phyloP scores from a whole-genome alignment of 35 echinoderm and acorn worm species.

The Stichopus chloronotus region DNA sequence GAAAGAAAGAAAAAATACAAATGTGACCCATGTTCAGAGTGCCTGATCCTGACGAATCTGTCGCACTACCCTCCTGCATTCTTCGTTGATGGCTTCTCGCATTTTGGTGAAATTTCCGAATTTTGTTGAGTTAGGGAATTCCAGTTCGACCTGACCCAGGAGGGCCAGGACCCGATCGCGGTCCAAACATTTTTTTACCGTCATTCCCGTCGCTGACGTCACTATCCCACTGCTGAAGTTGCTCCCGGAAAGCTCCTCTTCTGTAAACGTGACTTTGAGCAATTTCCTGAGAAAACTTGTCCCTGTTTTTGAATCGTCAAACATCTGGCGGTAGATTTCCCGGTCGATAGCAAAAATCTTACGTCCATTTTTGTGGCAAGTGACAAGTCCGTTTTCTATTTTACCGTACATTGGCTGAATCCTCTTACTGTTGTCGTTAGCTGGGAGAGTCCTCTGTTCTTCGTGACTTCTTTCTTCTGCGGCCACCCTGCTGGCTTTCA shows the following conservation, averaged over 20 bases:
- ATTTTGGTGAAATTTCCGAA: background rate
- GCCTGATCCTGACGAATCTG: background rate
- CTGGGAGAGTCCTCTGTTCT: background rate
- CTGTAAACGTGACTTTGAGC: background rate
- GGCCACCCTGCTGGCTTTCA: background rate
- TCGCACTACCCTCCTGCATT: background rate
- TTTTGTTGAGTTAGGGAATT: background rate
- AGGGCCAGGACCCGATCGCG: background rate
- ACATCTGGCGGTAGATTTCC: background rate
- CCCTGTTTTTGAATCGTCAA: background rate
- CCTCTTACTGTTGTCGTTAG: background rate
- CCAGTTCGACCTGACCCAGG: background rate
- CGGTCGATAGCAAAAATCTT: background rate
- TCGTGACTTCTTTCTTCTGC: background rate
- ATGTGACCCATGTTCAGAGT: too few relatives aligned
- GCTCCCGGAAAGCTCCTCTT: background rate
- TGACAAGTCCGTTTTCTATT: background rate
- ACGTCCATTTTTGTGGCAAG: background rate
- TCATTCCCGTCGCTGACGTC: background rate
- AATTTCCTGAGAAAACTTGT: background rate
- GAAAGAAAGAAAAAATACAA: too few relatives aligned
- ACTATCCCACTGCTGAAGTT: background rate
- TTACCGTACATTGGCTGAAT: background rate
- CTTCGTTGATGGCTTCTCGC: background rate
- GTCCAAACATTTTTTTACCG: conserved; percentile 6